Base-by-base conservation (phyloP, 2,113 vertebrate species). In the Xenopus borealis region DNA sequence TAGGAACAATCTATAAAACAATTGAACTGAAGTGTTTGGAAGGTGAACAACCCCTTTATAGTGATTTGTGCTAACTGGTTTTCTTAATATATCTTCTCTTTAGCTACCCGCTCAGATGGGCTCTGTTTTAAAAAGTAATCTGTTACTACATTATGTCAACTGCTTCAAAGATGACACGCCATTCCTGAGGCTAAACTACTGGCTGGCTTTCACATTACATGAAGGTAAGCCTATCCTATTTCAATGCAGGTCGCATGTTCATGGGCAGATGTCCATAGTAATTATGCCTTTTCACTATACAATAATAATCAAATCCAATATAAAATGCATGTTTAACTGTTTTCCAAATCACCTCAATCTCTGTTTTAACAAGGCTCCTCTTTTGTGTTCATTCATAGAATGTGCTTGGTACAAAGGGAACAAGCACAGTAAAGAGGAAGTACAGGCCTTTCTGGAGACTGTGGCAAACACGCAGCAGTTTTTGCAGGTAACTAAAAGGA, bases 91-190 rank as follows among this genome's bases (percentile, higher is more conserved):
- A 47, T 11, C 14, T 72, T 68, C 71, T 64, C 81, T 83, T 71
- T 84, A 99, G 96, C 89, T 98, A 78, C 96, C 97, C 12, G 90
- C 95, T 78, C 95, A 91, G 88, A 97, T 99, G 93, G 94, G 95
- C 58, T 97, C 95, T 20, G 89, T 98, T 79, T 81, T 99, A 66
- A 88, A 89, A 55, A 95, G 85, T 72, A 88, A 91, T 66, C 84
- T 97, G 69, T 81, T 95, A 0, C 92, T 99, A 80, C 95, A 97
- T 72, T 96, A 94, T 80, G 83, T 98, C 76, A 94, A 96, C 78
- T 97, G 91, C 78, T 79, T 94, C 62, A 94, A 83, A 87, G 94
- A 98, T 72, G 94, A 96, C 76, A 91, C 93, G 1, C 20, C 94
- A 79, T 87, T 94, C 81, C 84, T 96, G 78, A 91, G 96, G 69